Evolutionary conservation across 2,113 vertebrate genomes (phyloP), one percentile per base, ranked within the genome.

Genomic region (Chloropsis hardwickii): DNA sequence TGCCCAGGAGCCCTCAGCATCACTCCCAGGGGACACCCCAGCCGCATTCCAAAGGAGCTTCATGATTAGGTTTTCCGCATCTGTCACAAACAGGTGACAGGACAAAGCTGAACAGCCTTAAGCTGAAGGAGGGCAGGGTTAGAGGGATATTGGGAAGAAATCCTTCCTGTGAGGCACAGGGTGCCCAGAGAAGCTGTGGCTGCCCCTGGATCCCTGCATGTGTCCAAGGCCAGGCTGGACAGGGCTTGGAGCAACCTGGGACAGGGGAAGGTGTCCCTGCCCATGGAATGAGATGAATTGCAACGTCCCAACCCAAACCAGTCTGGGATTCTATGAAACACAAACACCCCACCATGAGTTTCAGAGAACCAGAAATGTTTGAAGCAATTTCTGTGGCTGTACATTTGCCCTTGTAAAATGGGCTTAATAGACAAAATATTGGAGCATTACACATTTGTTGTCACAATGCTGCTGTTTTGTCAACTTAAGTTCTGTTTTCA

Each of bases 61-160:
- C 6, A 17, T 0, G 0, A 8, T 5, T 39, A 15, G 7, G 9
- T 2, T 17, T 28, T n/a, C 17, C 4, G 3, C 1, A 1, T 10
- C 33, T 2, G 18, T 7, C 85, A 37, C 54, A 62, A 35, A 45
- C 1, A 12, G 14, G 9, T 27, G 70, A 40, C 47, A 37, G 40
- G 47, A 61, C 20, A 16, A 40, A 47, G 47, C 24, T 33, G 24
- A 48, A 61, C 8, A 22, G 54, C 70, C 8, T 47, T 2, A 8
- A 24, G 47, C 11, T 74, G 78, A 33, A 51, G 29, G 40, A 69
- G 29, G 14, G n/a, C 40, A 82, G n/a, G 17, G 70, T 4, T 15
- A 6, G 29, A 40, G 40, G 47, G 25, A 18, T 42, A 19, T 2
- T 35, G 54, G 25, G 40, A 62, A 33, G 10, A 35, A 90, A 82